These are phyloP conservation scores for Trinorchestia longiramus DNA, from an alignment of 1,140 invertebrate species.

Conservation along the genomic window DNA sequence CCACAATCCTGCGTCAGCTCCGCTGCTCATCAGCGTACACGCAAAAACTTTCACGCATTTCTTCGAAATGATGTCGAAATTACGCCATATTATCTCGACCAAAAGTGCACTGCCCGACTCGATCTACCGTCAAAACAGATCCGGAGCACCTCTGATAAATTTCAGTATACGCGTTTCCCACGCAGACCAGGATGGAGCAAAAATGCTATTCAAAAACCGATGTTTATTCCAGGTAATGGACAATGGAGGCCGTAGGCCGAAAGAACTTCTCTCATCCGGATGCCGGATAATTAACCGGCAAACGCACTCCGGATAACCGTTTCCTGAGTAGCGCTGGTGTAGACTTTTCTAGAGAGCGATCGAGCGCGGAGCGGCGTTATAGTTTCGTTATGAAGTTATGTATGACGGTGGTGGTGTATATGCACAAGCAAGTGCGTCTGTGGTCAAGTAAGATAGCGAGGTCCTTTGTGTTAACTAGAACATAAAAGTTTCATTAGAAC, in stretches of 20 bases:
- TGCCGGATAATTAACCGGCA: slow-evolving; percentile 34
- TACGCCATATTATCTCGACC: neutral
- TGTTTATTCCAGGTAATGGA: slow-evolving; percentile 7
- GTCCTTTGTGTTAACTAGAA: no score
- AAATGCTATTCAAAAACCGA: slow-evolving; percentile 4
- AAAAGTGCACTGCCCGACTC: neutral
- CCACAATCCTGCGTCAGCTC: neutral
- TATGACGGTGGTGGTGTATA: neutral
- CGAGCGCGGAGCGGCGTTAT: no score
- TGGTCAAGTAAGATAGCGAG: no score
- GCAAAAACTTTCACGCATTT: neutral
- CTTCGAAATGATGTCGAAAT: neutral
- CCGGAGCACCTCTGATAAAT: neutral
- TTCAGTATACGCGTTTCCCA: neutral
- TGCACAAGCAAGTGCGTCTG: neutral
- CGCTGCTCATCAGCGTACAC: neutral
- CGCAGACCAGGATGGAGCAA: neutral
- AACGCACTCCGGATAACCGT: neutral
- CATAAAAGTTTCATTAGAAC: no score
- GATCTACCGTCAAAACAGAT: neutral
- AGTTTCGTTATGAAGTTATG: neutral
- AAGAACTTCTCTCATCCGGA: slow-evolving; percentile 4
- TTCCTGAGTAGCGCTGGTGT: neutral
- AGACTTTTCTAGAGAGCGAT: neutral
- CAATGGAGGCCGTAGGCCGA: neutral